Base-by-base conservation (phyloP, 2,113 vertebrate species). In the Cololabis saira region DNA sequence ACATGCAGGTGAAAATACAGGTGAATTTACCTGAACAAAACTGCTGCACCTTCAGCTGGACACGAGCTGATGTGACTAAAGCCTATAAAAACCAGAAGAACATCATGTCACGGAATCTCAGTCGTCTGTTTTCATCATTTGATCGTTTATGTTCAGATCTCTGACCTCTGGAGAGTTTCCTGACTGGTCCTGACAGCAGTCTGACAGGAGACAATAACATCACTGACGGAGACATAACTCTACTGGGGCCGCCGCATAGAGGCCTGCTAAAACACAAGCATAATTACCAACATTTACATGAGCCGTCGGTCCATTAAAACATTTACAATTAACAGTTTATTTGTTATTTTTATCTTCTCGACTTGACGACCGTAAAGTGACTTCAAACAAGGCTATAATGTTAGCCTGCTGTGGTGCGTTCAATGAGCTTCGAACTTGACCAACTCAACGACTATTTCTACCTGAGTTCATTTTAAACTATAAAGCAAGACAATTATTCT, bases 21-120 rank as follows among this genome's bases (percentile, higher is more conserved):
- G 24, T 27, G 24, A 5, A 5, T 27, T 16, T 78, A 84, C 82
- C 82, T 83, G 78, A 33, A 58, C 27, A 63, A 5, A 61, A 66
- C 40, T 56, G 65, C 66, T 65, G 52, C 49, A 64, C 33, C 52
- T 56, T 40, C 55, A 73, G 17, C 47, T 54, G 64, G 15, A 76
- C 42, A 37, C 22, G 24, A 12, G n/a, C 56, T 58, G 42, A 63
- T 56, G 1, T 17, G 74, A 70, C 17, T 15, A 12, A 48, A 69
- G 0, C 62, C 82, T 86, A 2, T 3, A 48, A 44, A 59, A 37
- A 43, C 40, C 21, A 51, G 4, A 9, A 9, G 2, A 1, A 1
- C 49, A 24, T 1, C 7, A 8, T 24, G 19, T 51, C 21, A 51
- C 1, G 13, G 11, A 42, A 5, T 5, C 2, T 27, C 5, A 5